Evolutionary conservation across 2,113 vertebrate genomes (phyloP).

Genomic region (Elgaria multicarinata): DNA sequence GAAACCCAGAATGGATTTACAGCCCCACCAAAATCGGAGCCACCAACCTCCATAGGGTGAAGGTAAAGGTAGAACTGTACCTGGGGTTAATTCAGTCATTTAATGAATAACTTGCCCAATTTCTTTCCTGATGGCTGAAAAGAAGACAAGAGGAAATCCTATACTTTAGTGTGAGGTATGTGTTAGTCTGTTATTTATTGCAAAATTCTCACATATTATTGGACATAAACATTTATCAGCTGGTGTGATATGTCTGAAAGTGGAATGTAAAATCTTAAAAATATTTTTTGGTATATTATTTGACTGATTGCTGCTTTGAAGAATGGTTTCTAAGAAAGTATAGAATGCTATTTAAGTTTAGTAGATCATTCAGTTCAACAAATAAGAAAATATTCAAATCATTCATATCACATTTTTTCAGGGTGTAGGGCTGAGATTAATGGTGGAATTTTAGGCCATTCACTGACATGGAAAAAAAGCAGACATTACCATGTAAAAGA

Average conservation of each 20-base stretch:
- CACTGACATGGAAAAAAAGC: neutral
- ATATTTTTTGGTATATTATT: no score
- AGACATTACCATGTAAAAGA: neutral
- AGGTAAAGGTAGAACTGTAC: neutral
- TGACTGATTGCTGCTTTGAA: neutral
- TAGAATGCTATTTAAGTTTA: neutral
- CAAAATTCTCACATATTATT: neutral
- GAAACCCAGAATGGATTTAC: no score
- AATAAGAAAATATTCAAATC: neutral
- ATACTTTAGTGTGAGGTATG: no score
- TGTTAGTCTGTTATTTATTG: neutral
- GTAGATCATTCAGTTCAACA: rapidly evolving
- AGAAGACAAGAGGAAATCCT: neutral
- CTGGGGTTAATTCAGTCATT: neutral
- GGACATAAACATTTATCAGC: neutral
- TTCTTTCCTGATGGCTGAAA: neutral
- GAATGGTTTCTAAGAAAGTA: neutral
- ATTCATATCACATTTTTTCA: neutral
- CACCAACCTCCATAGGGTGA: neutral
- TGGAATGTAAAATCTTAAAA: neutral
- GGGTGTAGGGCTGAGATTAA: neutral
- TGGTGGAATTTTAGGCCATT: neutral
- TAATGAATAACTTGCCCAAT: no score
- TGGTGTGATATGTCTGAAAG: neutral
- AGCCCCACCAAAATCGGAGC: no score